Base-by-base conservation (phyloP, 2,113 vertebrate genomes). In the Charadrius vociferus region DNA sequence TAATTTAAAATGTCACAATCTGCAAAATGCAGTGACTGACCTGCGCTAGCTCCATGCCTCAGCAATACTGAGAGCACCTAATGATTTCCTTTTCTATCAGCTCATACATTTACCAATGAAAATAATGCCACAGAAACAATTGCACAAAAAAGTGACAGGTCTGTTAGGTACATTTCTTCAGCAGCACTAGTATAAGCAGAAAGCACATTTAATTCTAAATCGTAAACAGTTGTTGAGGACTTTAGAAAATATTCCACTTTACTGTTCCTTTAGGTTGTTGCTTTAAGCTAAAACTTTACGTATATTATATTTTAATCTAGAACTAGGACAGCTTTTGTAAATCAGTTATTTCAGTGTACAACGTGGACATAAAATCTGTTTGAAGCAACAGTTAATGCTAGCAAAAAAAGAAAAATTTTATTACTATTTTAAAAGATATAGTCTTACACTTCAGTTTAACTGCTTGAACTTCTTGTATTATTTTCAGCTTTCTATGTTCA, bases 1-100 rank as follows among this genome's bases (percentile, higher is more conserved):
- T 99, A 99, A 99, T 99, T 99, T 98, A 97, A 98, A 98, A 98
- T 99, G 99, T 98, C 98, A 98, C 98, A 98, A 97, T 98, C 97
- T 97, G 95, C 92, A 86, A 97, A 98, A 98, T 21, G 89, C 97
- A 91, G 94, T 94, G 95, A 68, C 88, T 97, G 97, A 98, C 98
- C 98, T 97, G 96, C 95, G 96, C 97, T 79, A 96, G 96, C 94
- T 97, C 97, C 81, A 90, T 97, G 97, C 96, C 97, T 98, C 97
- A 98, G 98, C 98, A 98, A 98, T 98, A 98, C 97, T 97, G 95
- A 98, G 98, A 98, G 97, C 79, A 98, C 97, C 98, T 99, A 99
- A 99, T 98, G 99, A 99, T 99, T 99, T 99, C 96, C 95, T 98
- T 99, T 97, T 97, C 98, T 98, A 98, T 98, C 98, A 98, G 97